These are phyloP conservation scores for Cepphus grylle DNA, from an alignment of 2,113 vertebrate species.

Conservation along the genomic window DNA sequence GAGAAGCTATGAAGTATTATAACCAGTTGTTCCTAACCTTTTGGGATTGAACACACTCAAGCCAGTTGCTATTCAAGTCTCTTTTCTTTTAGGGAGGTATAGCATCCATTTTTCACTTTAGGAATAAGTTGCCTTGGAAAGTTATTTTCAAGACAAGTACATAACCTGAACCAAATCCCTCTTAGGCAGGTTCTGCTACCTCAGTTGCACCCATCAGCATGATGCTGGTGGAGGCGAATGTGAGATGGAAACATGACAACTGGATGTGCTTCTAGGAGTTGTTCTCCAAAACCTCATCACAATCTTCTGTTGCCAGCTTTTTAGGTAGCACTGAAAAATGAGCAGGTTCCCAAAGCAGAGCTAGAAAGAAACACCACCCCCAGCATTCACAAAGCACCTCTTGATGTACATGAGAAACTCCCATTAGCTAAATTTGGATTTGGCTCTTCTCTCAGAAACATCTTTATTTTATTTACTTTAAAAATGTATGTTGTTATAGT, in stretches of 20 bases:
- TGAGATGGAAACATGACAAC: slow-evolving; percentile 13
- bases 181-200: background rate
- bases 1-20: background rate
- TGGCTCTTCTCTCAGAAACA: background rate
- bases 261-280: background rate
- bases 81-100: background rate
- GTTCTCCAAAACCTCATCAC: background rate
- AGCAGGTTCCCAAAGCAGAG: background rate
- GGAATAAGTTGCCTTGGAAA: background rate
- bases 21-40: background rate
- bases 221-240: background rate
- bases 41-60: background rate
- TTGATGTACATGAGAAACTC: background rate
- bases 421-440: background rate
- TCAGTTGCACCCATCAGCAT: background rate
- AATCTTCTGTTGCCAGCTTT: background rate
- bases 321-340: background rate
- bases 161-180: background rate
- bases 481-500: background rate
- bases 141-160: background rate
- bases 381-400: background rate
- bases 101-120: background rate
- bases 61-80: background rate
- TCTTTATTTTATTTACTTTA: background rate
- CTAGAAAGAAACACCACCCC: background rate